Percentiles rank a stretch among this genome's conserved stretches.
Conservation (phyloP, 2,888 invertebrate species). For the Tinea pellionella region DNA sequence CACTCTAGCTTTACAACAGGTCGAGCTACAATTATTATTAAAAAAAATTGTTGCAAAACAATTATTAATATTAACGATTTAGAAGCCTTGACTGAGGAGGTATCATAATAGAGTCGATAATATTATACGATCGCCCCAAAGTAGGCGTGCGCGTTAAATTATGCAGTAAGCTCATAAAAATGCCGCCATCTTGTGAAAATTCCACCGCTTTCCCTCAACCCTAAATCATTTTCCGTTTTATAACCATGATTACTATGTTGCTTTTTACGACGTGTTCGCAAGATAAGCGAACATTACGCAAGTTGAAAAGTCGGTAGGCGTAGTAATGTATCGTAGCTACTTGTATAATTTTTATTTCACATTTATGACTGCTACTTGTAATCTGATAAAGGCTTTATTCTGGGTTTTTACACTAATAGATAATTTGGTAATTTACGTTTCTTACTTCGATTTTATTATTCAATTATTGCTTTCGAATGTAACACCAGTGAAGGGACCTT, state of each 20-base stretch:
- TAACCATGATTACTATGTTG: conserved; percentile 2
- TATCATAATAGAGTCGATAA: not conserved
- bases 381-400: not conserved
- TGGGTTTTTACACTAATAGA: not conserved
- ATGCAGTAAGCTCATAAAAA: not conserved
- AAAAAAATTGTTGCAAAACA: too few relatives aligned
- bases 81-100: not conserved
- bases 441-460: too few relatives aligned
- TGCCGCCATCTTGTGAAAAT: conserved; percentile 13
- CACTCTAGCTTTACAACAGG: too few relatives aligned
- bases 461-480: too few relatives aligned
- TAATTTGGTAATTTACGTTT: not conserved
- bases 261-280: not conserved
- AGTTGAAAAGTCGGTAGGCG: too few relatives aligned
- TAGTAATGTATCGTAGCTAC: not conserved
- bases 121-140: not conserved
- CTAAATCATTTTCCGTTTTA: conserved; percentile 11
- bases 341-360: not conserved
- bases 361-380: not conserved
- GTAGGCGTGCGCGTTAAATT: not conserved
- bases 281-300: not conserved
- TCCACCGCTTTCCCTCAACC: conserved; percentile 12
- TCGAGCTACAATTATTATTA: not conserved
- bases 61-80: not conserved
- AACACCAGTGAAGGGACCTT: too few relatives aligned